A percentile compares a stretch with the other conserved stretches of the same genome.
Conservation (phyloP, 2,113 vertebrate species). For the Brachionichthys hirsutus region DNA sequence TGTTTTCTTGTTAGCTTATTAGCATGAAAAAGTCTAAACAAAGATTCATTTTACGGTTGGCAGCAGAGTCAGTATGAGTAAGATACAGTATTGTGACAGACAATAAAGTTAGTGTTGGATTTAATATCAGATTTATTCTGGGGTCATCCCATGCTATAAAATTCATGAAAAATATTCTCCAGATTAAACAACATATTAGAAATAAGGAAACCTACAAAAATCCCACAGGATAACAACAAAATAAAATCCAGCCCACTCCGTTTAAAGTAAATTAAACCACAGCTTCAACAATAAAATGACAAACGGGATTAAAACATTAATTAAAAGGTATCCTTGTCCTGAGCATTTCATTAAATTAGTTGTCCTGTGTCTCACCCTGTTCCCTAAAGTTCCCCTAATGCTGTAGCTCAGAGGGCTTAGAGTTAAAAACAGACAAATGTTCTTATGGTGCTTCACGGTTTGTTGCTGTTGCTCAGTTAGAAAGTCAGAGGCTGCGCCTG, state of each 20-base stretch:
- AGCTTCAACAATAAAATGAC: constrained; percentile 32
- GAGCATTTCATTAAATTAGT: constrained; percentile 66
- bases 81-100: too few species aligned
- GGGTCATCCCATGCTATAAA: background rate
- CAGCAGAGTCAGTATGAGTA: background rate
- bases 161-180: too few species aligned
- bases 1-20: constrained; percentile 1
- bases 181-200: too few species aligned
- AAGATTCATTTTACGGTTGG: background rate
- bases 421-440: constrained; percentile 24
- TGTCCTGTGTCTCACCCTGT: constrained; percentile 58
- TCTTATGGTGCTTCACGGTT: background rate
- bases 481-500: background rate
- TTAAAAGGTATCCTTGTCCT: constrained; percentile 39
- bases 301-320: constrained; percentile 31
- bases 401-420: constrained; percentile 25
- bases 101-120: background rate
- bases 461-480: background rate
- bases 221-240: background rate
- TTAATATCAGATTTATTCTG: background rate
- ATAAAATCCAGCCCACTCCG: background rate
- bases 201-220: background rate
- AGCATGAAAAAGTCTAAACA: constrained; percentile 2
- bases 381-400: constrained; percentile 43
- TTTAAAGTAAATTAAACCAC: constrained; percentile 22